Conservation (phyloP, 2,888 invertebrate genomes). For the Choristoneura rosaceana region DNA sequence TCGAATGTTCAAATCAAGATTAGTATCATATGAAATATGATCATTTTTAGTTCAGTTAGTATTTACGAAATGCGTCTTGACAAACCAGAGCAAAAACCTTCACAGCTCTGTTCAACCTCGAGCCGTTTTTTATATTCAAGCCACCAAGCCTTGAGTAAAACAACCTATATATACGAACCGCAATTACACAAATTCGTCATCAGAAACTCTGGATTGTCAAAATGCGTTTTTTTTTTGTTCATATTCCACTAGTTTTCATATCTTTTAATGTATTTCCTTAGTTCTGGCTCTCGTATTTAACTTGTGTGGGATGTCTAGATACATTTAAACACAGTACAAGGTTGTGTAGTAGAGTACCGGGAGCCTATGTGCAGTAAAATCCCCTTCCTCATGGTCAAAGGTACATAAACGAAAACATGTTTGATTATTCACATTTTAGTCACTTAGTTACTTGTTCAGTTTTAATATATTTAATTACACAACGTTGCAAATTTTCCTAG, state of each 20-base stretch:
- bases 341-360: conserved; percentile 67
- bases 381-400: conserved; percentile 55
- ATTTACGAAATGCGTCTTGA: conserved; percentile 37
- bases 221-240: conserved; percentile 45
- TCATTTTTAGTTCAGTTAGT: conserved; percentile 12
- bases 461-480: conserved; percentile 79
- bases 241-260: conserved; percentile 37
- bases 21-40: conserved; percentile 38
- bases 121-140: background rate
- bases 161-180: too few species aligned
- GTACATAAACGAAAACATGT: conserved; percentile 66
- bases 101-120: background rate
- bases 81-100: conserved; percentile 21
- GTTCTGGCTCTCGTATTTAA: conserved; percentile 7
- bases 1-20: conserved; percentile 41
- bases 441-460: conserved; percentile 80
- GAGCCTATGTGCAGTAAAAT: conserved; percentile 56
- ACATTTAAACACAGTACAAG: conserved; percentile 46
- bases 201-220: conserved; percentile 49
- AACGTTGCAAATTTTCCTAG: conserved; percentile 82
- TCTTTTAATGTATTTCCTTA: conserved; percentile 6
- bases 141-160: background rate
- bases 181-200: background rate
- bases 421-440: conserved; percentile 82
- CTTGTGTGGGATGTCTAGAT: conserved; percentile 6